These are phyloP conservation scores for Drosophila atroscutellata DNA, from an alignment of 2,888 invertebrate species.

Conservation along the genomic window DNA sequence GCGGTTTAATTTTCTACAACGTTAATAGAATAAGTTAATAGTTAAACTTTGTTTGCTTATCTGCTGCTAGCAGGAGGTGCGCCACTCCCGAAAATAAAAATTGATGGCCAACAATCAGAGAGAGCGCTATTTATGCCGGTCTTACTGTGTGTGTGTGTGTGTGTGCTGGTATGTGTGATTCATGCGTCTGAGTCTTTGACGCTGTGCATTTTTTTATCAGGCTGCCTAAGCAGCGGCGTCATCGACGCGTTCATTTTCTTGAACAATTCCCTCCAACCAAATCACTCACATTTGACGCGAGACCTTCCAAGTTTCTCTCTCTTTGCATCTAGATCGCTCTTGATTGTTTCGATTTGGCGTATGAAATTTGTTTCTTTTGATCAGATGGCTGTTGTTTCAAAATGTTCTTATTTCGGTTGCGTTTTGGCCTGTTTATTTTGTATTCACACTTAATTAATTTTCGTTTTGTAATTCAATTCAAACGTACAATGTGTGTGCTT, in stretches of 20 bases:
- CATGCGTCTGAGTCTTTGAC: constrained; percentile 65
- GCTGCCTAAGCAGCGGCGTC: constrained; percentile 56
- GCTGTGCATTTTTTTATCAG: constrained; percentile 70
- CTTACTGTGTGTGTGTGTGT: constrained; percentile 32
- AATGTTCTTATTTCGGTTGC: constrained; percentile 20
- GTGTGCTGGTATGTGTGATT: constrained; percentile 67
- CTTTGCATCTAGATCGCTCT: constrained; percentile 4
- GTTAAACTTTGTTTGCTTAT: constrained; percentile 40
- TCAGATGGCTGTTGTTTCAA: constrained; percentile 43
- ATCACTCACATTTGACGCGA: constrained; percentile 56
- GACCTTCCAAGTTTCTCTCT: constrained; percentile 39
- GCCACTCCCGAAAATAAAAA: constrained; percentile 70
- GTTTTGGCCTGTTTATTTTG: constrained; percentile 56
- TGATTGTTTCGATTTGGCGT: constrained; percentile 31
- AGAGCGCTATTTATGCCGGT: constrained; percentile 54
- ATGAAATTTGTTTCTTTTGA: constrained; percentile 59
- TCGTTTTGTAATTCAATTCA: constrained; percentile 55
- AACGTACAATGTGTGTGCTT: constrained; percentile 31
- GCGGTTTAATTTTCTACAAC: constrained; percentile 7
- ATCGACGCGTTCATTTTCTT: constrained; percentile 60
- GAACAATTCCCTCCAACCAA: constrained; percentile 40
- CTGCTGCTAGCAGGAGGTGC: constrained; percentile 32
- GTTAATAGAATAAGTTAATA: constrained; percentile 7
- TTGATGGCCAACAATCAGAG: constrained; percentile 23
- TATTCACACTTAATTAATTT: constrained; percentile 69